These are phyloP conservation scores for Trachythela sp. DNA, from an alignment of 64 coral and sea anemone species.

Conservation along the genomic window DNA sequence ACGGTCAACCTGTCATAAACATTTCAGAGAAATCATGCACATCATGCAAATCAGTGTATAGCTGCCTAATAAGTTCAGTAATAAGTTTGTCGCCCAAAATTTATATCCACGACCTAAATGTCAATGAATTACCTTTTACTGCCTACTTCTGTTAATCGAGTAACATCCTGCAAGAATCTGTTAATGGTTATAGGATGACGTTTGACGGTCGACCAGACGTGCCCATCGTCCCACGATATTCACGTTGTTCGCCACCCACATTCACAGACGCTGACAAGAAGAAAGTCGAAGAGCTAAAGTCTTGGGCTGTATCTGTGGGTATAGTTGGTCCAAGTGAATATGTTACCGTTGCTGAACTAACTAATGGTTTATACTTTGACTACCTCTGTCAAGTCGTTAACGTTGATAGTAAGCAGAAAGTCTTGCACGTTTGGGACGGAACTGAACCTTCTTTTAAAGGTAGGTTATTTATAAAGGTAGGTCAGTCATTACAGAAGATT, in stretches of 20 bases:
- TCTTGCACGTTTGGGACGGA: neutral
- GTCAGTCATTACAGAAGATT: neutral
- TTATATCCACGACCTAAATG: too few species aligned
- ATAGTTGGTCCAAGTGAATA: neutral
- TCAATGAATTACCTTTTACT: too few species aligned
- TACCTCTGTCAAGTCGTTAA: neutral
- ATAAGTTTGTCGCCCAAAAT: too few species aligned
- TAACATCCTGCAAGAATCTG: too few species aligned
- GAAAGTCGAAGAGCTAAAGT: neutral
- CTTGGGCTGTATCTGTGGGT: neutral
- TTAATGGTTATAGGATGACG: neutral
- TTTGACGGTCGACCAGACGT: neutral
- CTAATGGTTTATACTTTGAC: neutral
- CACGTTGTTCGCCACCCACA: neutral
- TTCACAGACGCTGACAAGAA: neutral
- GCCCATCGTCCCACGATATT: neutral
- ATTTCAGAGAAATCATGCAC: too few species aligned
- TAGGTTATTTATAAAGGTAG: neutral
- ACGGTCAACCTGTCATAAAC: too few species aligned
- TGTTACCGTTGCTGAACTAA: neutral
- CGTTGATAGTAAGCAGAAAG: neutral
- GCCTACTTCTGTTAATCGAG: too few species aligned
- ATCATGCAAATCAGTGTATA: too few species aligned
- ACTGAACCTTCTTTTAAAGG: slow-evolving; percentile 7
- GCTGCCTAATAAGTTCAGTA: too few species aligned